Base-by-base conservation (phyloP, 30 jellyfish, hydroid and myxozoan genomes). In the Chrysaora quinquecirrha region DNA sequence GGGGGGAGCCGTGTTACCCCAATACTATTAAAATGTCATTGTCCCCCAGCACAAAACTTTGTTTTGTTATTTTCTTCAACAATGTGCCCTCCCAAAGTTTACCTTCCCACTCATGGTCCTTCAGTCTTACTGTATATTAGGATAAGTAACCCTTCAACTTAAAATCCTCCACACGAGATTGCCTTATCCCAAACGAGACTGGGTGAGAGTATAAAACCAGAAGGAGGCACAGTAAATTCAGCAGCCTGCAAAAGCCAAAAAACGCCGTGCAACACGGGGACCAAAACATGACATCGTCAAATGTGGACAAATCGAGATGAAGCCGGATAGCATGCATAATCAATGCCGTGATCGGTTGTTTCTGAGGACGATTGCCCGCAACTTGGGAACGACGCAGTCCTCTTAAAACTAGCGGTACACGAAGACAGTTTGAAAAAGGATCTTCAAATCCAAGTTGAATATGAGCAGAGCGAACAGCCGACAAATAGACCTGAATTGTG, bases 391-490 rank as follows among this genome's bases (percentile, higher is more conserved):
- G 68, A 43, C 69, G 83, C 38, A 71, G 25, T 1, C 83, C 83
- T 14, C 70, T 7, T 18, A 71, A 12, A 34, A 24, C 83, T 22
- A 71, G 22, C 2, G 83, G 83, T 1, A 71, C 22, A 11, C 83
- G 83, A 34, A 21, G 11, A 16, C 68, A 29, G 32, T 71, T 71
- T 4, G 21, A 3, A 1, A 71, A 30, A 1, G 83, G 83, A 43
- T 71, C 83, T 9, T n/a, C 61, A 29, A 16, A 71, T 10, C 83
- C 83, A 2, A 1, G n/a, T 22, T 20, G 34, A 16, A 34, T 38
- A 23, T 71, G 83, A 22, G 43, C 11, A 1, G 83, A 38, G 3
- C 83, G 34, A 16, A 71, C 47, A 14, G 83, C 83, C 16, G 83
- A 38, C 43, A 71, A 47, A 47, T 71, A 71, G 43, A 71, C 83